Conservation (phyloP, 2,113 vertebrate genomes). For the Plectropomus leopardus region DNA sequence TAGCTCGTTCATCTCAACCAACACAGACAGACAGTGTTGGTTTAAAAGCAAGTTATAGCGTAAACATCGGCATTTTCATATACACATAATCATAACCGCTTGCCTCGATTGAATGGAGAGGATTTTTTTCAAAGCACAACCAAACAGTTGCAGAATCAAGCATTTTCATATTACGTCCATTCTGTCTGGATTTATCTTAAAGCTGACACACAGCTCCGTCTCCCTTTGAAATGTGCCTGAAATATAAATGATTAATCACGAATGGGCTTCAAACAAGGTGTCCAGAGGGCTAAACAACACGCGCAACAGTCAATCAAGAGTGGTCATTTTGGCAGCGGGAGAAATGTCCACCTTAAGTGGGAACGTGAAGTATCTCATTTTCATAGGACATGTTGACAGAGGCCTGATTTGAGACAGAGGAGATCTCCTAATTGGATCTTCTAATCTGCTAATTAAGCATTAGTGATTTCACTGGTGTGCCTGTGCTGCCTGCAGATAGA, state of each 20-base stretch:
- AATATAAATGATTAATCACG: constrained; percentile 40
- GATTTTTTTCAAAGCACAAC: background rate
- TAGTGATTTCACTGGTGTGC: constrained; percentile 74
- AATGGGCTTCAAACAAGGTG: constrained; percentile 40
- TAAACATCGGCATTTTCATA: no score
- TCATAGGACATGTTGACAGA: constrained; percentile 75
- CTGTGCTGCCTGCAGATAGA: constrained; percentile 62
- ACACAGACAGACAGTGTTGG: background rate
- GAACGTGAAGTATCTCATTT: constrained; percentile 75
- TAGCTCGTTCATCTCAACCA: background rate
- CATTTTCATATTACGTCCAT: background rate
- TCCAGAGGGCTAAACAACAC: constrained; percentile 62
- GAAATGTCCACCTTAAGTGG: constrained; percentile 46
- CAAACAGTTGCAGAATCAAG: background rate
- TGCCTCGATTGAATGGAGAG: background rate
- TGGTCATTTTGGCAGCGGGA: constrained; percentile 35
- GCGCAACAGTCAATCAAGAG: constrained; percentile 39
- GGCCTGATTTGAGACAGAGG: constrained; percentile 78
- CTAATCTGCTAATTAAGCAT: constrained; percentile 87
- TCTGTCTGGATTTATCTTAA: constrained; percentile 7
- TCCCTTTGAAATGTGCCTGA: constrained; percentile 19
- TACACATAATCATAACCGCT: no score
- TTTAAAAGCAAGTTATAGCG: background rate
- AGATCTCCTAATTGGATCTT: constrained; percentile 87
- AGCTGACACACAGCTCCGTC: background rate